Evolutionary conservation across 2,113 vertebrate species (phyloP).

Genomic region (Pollachius pollachius): DNA sequence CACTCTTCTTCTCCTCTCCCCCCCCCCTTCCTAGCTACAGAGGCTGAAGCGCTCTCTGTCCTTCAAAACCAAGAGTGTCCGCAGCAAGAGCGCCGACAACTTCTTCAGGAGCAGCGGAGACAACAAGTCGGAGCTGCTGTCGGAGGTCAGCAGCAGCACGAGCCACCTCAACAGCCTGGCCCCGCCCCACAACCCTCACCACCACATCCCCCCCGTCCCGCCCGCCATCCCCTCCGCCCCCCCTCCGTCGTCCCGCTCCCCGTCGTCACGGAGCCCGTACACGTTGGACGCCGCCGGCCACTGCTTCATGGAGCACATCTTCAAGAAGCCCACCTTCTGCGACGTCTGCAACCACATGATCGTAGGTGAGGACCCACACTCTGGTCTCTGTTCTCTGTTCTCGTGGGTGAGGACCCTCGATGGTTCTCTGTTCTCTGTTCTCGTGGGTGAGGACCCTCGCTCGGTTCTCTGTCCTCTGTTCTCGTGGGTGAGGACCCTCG

Average conservation of each 20-base stretch:
- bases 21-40: slow-evolving; percentile 78
- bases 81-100: slow-evolving; percentile 98
- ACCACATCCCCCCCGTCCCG: slow-evolving; percentile 58
- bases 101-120: slow-evolving; percentile 89
- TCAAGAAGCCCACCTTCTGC: slow-evolving; percentile 98
- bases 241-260: slow-evolving; percentile 78
- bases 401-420: too few species aligned
- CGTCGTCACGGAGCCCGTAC: slow-evolving; percentile 72
- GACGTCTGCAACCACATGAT: slow-evolving; percentile 99
- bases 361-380: slow-evolving; percentile 80
- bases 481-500: too few species aligned
- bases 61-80: slow-evolving; percentile 96
- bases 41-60: slow-evolving; percentile 94
- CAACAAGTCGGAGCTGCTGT: slow-evolving; percentile 81
- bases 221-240: slow-evolving; percentile 67
- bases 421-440: too few species aligned
- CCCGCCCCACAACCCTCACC: slow-evolving; percentile 24
- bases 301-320: slow-evolving; percentile 94
- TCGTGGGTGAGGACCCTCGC: too few species aligned
- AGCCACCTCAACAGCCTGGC: slow-evolving; percentile 76
- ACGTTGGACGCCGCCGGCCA: slow-evolving; percentile 80
- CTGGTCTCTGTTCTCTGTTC: too few species aligned
- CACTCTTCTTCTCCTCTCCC: not conserved
- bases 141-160: slow-evolving; percentile 82
- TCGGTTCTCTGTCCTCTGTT: too few species aligned